These are phyloP conservation scores for Calonectris borealis DNA, from an alignment of 2,113 vertebrate genomes.

Conservation along the genomic window DNA sequence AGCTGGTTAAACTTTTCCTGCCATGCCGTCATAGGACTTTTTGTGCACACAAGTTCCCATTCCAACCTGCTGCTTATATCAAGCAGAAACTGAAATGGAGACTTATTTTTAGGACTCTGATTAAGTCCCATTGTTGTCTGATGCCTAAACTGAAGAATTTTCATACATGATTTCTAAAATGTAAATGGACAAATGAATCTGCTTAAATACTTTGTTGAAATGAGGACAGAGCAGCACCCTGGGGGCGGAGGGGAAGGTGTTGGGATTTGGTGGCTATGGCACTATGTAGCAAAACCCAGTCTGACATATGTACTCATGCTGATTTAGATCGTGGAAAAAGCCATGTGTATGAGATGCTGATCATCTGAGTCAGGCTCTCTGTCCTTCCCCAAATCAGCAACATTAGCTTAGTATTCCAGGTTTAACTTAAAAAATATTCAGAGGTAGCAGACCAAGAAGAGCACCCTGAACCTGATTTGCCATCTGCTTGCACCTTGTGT, in stretches of 20 bases:
- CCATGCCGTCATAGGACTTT: not conserved
- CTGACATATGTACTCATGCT: not conserved
- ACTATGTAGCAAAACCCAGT: not conserved
- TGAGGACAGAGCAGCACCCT: not conserved
- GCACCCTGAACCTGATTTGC: not conserved
- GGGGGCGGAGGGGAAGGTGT: rapidly evolving
- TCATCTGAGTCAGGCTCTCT: not conserved
- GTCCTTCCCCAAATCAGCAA: not conserved
- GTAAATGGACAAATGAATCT: not conserved
- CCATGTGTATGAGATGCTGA: not conserved
- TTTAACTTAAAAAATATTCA: not conserved
- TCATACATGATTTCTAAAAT: not conserved
- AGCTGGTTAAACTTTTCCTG: not conserved
- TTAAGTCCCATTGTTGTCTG: not conserved
- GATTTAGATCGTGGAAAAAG: not conserved
- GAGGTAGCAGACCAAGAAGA: not conserved
- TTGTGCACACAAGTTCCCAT: not conserved
- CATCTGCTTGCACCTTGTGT: not conserved
- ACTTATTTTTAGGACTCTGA: not conserved
- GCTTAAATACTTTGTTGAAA: not conserved
- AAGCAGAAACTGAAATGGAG: not conserved
- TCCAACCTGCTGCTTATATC: not conserved
- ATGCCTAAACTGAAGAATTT: not conserved
- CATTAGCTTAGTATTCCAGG: not conserved
- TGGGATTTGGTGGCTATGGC: not conserved